Evolutionary conservation across 2,113 vertebrate genomes (phyloP), one percentile per base, ranked within the genome.

Genomic region (Phyllopteryx taeniolatus): DNA sequence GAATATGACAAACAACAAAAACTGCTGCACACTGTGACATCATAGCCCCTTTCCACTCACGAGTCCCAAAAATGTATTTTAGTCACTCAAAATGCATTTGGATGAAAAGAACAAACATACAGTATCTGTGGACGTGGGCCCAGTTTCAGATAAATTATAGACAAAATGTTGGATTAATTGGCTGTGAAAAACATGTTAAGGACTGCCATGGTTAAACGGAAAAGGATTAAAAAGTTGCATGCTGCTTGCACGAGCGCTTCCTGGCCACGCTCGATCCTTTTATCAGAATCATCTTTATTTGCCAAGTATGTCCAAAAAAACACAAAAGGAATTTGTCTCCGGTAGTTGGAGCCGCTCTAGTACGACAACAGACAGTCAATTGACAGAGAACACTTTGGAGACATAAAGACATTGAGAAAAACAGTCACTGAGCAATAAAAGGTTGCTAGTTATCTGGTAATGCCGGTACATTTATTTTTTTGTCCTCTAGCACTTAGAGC

Each of bases 171-270:
- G n/a, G 27, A 46, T 15, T 46, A 66, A 46, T 46, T 66, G 63
- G 4, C 63, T 3, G 42, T 44, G 42, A 65, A 65, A 65, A 44
- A 15, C 14, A 14, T 10, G 42, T 65, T n/a, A 65, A 66, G 27
- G 46, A 46, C n/a, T 5, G 43, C 43, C 19, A 27, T 13, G n/a
- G 13, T 66, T 27, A 2, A 66, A 66, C 43, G 8, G 63, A 46
- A 66, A 66, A 27, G 63, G 63, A 66, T 66, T 66, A 46, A 22
- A 66, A 46, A 46, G 63, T 43, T 46, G 43, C 63, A 46, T 15
- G 13, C 63, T 46, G 63, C 63, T 46, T 27, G 63, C 43, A 12
- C 7, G 63, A n/a, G 43, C 33, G 42, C 46, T 66, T 66, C 43
- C 63, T 15, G 63, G n/a, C 44, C 63, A 66, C 63, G 43, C 42